These are phyloP conservation scores for Ariolimax columbianus DNA, from an alignment of 2,888 invertebrate genomes.

Conservation along the genomic window DNA sequence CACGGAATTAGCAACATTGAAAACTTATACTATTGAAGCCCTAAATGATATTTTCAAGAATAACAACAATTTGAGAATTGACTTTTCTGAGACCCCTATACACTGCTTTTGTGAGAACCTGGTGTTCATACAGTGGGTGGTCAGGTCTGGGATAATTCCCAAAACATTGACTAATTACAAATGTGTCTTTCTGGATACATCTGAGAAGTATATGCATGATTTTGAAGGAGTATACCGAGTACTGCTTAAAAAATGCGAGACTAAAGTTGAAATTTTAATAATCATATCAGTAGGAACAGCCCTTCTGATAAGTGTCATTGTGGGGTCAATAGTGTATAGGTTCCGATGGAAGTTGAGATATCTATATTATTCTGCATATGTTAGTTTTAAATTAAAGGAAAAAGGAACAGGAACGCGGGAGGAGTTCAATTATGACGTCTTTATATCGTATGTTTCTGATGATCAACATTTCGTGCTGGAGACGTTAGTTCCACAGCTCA, in stretches of 20 bases:
- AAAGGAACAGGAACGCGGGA: neutral
- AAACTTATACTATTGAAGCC: neutral
- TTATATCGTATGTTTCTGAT: conserved; percentile 30
- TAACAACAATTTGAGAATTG: neutral
- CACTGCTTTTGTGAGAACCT: conserved; percentile 32
- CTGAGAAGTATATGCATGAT: neutral
- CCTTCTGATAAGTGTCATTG: neutral
- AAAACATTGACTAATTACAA: neutral
- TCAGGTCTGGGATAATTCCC: neutral
- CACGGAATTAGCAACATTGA: conserved; percentile 16
- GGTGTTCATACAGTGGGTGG: conserved; percentile 32
- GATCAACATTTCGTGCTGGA: conserved; percentile 27
- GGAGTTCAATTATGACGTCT: conserved; percentile 30
- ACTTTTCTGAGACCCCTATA: conserved; percentile 33
- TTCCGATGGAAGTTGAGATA: conserved; percentile 46
- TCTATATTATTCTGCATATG: conserved; percentile 36
- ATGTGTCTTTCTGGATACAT: conserved; percentile 22
- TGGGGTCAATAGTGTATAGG: conserved; percentile 31
- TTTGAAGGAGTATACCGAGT: neutral
- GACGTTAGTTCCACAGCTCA: conserved; percentile 5
- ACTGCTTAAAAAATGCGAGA: neutral
- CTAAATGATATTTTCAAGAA: neutral
- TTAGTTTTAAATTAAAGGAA: neutral
- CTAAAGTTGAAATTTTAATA: neutral
- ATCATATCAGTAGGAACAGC: neutral